Base-by-base conservation (phyloP, 2,797 vertebrate species). In the Mico argentatus region DNA sequence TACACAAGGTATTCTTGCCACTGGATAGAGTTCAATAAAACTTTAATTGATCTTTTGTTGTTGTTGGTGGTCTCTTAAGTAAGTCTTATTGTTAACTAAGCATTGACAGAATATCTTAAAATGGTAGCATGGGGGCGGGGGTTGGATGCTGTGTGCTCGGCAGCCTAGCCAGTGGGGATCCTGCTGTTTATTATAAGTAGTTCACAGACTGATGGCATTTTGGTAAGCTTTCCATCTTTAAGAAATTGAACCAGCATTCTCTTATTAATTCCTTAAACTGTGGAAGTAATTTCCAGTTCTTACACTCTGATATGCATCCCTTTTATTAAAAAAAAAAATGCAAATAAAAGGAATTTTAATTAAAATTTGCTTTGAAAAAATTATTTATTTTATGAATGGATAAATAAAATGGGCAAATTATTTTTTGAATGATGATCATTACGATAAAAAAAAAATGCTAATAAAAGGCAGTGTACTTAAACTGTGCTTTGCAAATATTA, bases 21-120 rank as follows among this genome's bases (percentile, higher is more conserved):
- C 98, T 98, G 98, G 98, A 98, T 98, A 98, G 97, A 97, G 97
- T 98, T 98, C 98, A 98, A 98, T 98, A 98, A 98, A 98, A 98
- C 95, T 98, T 98, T 97, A 90, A 96, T 98, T 98, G 97, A 97
- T 96, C 98, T 98, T 98, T 97, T 91, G 98, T 41, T 41, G 41
- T 41, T 98, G 96, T 98, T 95, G 80, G 98, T 97, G 95, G 96
- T 98, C 98, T 98, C 97, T 82, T 96, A 98, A 98, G 97, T 98
- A 97, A 98, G 98, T 98, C 98, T 98, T 98, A 98, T 98, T 98
- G 98, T 97, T 95, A 98, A 98, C 97, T 97, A 91, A 98, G 97
- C 97, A 96, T 97, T 97, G 98, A 98, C 97, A 98, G 98, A 98
- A 97, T 98, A 96, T 94, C 96, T 97, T 98, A 84, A 97, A 98